phyloP scores from a whole-genome alignment of 2,888 invertebrate genomes.

The Coelinius sp. region DNA sequence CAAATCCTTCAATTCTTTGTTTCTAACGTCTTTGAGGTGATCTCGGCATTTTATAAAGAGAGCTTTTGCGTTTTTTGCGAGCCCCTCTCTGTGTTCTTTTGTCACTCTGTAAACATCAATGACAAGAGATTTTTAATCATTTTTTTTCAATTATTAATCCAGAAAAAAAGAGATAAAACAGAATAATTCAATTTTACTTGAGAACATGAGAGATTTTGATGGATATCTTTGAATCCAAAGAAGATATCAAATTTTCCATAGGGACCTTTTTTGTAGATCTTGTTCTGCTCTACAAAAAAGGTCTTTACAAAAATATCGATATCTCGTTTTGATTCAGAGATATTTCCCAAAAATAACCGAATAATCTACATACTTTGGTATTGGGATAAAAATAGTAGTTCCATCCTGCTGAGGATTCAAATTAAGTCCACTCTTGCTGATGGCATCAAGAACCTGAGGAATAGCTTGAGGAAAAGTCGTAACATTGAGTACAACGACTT shows the following conservation, averaged over 20 bases:
- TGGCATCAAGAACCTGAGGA: conserved; percentile 82
- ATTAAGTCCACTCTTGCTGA: conserved; percentile 88
- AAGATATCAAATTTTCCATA: too few relatives aligned
- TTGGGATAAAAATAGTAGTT: conserved; percentile 87
- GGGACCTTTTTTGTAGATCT: too few relatives aligned
- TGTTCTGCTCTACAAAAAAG: too few relatives aligned
- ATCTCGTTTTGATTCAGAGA: neutral
- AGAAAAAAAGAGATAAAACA: too few relatives aligned
- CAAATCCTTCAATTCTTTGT: conserved; percentile 79
- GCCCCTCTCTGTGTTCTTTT: conserved; percentile 89
- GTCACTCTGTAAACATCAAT: conserved; percentile 81
- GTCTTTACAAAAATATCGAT: too few relatives aligned
- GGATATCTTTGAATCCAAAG: too few relatives aligned
- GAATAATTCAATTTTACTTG: too few relatives aligned
- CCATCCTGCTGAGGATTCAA: conserved; percentile 96
- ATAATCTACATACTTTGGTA: conserved; percentile 86
- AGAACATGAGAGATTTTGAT: too few relatives aligned
- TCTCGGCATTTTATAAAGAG: conserved; percentile 86
- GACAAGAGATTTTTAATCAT: too few relatives aligned
- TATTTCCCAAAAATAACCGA: too few relatives aligned
- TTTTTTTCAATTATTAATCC: too few relatives aligned
- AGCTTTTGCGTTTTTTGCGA: conserved; percentile 90
- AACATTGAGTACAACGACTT: conserved; percentile 88
- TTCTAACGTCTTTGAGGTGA: conserved; percentile 82
- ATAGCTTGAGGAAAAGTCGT: conserved; percentile 88